Percentiles rank a stretch among this genome's conserved stretches.
Conservation (phyloP, 2,113 vertebrate species). For the Oryzias celebensis region DNA sequence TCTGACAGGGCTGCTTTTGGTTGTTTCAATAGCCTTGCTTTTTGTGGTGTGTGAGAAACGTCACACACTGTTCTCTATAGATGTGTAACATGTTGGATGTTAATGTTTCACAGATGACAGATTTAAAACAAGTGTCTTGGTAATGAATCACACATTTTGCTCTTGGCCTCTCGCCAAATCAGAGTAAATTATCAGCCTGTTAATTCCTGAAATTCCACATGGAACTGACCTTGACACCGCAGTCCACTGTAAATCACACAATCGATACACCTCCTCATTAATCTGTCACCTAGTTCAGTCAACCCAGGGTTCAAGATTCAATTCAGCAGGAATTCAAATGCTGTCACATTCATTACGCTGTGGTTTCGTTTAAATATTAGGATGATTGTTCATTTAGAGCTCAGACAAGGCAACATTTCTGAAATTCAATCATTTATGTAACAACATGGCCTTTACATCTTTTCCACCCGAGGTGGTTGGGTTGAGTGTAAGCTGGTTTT, state of each 20-base stretch:
- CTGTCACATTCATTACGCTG: not conserved
- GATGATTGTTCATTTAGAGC: not conserved
- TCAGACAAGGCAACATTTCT: slow-evolving; percentile 3
- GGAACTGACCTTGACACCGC: slow-evolving; percentile 21
- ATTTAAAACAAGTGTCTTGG: slow-evolving; percentile 15
- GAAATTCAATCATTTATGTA: slow-evolving; percentile 14
- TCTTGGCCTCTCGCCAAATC: slow-evolving; percentile 16
- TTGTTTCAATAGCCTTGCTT: no score
- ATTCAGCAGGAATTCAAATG: not conserved
- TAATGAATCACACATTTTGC: slow-evolving; percentile 42
- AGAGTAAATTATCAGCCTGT: slow-evolving; percentile 32
- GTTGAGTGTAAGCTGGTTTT: slow-evolving; percentile 56
- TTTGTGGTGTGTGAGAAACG: not conserved
- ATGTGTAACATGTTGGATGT: slow-evolving; percentile 15
- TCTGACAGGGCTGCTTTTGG: no score
- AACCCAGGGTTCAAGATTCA: slow-evolving; percentile 1
- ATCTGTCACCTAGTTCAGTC: slow-evolving; percentile 22
- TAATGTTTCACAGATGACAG: slow-evolving; percentile 24
- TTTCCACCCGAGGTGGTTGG: slow-evolving; percentile 28
- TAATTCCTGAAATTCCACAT: slow-evolving; percentile 40
- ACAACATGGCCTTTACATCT: slow-evolving; percentile 11
- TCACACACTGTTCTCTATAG: not conserved
- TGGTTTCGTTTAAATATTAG: not conserved
- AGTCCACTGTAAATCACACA: slow-evolving; percentile 28
- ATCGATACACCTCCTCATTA: slow-evolving; percentile 24